phyloP scores from a whole-genome alignment of 2,797 vertebrate species.

The Neoniphon sammara region DNA sequence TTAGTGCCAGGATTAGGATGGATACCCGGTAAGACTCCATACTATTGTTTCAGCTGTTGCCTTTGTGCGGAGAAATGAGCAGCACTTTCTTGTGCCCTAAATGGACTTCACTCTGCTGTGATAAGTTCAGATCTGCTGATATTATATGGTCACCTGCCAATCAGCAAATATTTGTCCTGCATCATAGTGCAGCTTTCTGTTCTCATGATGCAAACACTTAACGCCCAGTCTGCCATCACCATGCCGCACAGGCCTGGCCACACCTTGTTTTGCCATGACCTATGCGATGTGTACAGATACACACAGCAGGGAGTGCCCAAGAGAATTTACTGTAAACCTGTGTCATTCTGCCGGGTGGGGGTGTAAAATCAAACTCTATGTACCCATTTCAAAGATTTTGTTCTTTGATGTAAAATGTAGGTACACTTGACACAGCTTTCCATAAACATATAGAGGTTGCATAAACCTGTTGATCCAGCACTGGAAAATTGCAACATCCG shows the following conservation, averaged over 20 bases:
- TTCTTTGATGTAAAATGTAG: too few species aligned
- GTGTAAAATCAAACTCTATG: too few species aligned
- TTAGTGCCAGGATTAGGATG: constrained; percentile 44
- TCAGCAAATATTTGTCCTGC: constrained; percentile 66
- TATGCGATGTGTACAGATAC: constrained; percentile 8
- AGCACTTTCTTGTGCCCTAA: neutral
- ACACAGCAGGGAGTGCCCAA: constrained; percentile 48
- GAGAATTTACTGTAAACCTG: constrained; percentile 72
- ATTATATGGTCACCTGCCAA: constrained; percentile 11
- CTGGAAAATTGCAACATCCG: too few species aligned
- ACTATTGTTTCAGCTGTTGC: neutral
- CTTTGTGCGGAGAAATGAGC: neutral
- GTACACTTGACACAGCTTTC: too few species aligned
- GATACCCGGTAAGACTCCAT: constrained; percentile 53
- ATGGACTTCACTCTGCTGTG: neutral
- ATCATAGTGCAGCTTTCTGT: constrained; percentile 19
- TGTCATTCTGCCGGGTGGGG: constrained; percentile 7
- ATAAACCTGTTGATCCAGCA: neutral
- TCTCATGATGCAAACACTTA: constrained; percentile 49
- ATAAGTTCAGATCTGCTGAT: constrained; percentile 15
- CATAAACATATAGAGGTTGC: neutral
- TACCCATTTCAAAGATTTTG: too few species aligned
- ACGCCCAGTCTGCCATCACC: constrained; percentile 2
- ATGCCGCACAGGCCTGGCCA: constrained; percentile 28
- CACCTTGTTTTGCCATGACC: constrained; percentile 72